Base-by-base conservation (phyloP, 2,797 vertebrate species). In the Dermochelys coriacea region DNA sequence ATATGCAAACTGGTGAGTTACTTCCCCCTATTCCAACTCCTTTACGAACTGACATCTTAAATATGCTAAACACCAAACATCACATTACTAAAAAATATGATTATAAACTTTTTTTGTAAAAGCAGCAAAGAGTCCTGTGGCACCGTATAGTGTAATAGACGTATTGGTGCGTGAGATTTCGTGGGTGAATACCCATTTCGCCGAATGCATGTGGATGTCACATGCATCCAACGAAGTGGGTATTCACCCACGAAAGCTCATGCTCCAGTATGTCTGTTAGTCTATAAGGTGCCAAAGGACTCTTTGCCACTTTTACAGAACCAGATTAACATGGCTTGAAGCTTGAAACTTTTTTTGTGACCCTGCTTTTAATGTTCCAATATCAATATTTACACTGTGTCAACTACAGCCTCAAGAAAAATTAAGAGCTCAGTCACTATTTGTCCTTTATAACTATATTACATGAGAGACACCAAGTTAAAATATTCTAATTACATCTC, bases 401-500 rank as follows among this genome's bases (percentile, higher is more conserved):
- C 47, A 41, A 37, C n/a, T 90, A 80, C 50, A 88, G 64, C 59
- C 34, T 95, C 51, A 88, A 23, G 52, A 88, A 47, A 86, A 97
- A 91, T 84, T 3, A 37, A 68, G 59, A 93, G 50, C 34, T 92
- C 57, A 84, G 55, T 84, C 54, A 93, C 93, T 54, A 49, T 84
- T 74, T 96, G 49, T 54, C 54, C 47, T 84, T 71, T 90, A 47
- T 71, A 94, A 78, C 71, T 93, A 55, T 31, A 29, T 68, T 85
- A 4, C 21, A 37, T 64, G 55, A 59, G 49, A 91, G 51, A 90
- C 4, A 50, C 8, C 81, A 61, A 83, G 27, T 94, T 85, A 84
- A 97, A 95, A 78, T 84, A 88, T 80, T 90, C 55, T 89, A 61
- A 93, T 86, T 90, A 49, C 11, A 84, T 88, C 74, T 90, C 80